A percentile compares a stretch with the other conserved stretches of the same genome.
Conservation (phyloP, 2,888 invertebrate species). For the Nebria salina region DNA sequence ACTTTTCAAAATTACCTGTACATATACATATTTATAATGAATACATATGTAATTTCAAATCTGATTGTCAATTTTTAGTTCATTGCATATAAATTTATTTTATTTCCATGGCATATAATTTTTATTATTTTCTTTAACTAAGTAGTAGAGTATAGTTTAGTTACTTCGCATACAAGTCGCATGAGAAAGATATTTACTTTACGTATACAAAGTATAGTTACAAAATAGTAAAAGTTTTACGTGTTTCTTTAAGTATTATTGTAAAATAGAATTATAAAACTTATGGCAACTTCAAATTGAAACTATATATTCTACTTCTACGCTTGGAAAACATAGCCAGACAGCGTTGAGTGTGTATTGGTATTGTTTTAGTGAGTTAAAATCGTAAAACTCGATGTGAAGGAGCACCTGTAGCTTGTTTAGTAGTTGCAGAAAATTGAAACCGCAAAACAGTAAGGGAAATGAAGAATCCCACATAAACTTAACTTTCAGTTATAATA, state of each 20-base stretch:
- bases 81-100: no score
- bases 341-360: not conserved
- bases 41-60: not conserved
- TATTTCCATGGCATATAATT: no score
- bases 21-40: not conserved
- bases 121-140: no score
- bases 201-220: not conserved
- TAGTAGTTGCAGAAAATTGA: not conserved
- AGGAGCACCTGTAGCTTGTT: not conserved
- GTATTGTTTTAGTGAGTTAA: conserved; percentile 1
- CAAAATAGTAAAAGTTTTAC: not conserved
- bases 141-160: no score
- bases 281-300: not conserved
- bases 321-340: not conserved
- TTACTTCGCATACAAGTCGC: no score
- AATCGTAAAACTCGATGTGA: not conserved
- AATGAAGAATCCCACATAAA: not conserved
- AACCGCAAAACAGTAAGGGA: not conserved
- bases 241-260: not conserved
- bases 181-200: not conserved
- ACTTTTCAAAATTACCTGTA: no score
- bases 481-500: not conserved
- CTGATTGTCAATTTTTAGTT: no score
- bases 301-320: not conserved
- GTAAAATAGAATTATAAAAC: not conserved